These are phyloP conservation scores for Augochlorella aurata DNA, from an alignment of 2,888 invertebrate species.

Conservation along the genomic window DNA sequence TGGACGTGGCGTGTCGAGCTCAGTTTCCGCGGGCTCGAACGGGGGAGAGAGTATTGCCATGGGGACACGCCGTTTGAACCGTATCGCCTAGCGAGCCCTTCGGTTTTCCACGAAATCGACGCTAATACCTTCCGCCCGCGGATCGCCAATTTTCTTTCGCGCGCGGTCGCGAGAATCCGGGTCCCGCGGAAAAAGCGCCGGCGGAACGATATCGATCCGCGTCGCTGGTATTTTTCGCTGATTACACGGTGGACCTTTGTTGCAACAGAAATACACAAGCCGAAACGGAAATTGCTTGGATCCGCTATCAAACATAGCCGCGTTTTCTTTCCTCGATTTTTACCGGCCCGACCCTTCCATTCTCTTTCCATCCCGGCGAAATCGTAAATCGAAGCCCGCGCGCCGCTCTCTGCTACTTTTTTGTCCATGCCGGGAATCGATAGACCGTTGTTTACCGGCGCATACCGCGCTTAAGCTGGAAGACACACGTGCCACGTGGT, in stretches of 20 bases:
- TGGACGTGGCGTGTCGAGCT: constrained; percentile 34
- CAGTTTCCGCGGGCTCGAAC: constrained; percentile 24
- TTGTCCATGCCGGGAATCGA: constrained; percentile 19
- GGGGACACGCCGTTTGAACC: constrained; percentile 6
- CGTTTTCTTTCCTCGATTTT: not conserved
- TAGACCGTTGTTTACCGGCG: constrained; percentile 19
- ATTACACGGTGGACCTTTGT: not conserved
- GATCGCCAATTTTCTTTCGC: constrained; percentile 5
- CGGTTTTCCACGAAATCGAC: constrained; percentile 8
- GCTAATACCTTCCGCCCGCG: not conserved
- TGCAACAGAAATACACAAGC: not conserved
- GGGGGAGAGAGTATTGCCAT: constrained; percentile 13
- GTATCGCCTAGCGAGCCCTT: not conserved
- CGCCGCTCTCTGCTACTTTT: not conserved
- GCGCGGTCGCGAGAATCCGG: not conserved
- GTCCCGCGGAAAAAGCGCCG: not conserved
- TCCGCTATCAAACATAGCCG: constrained; percentile 15
- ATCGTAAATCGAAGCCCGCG: constrained; percentile 17
- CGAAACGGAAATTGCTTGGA: constrained; percentile 2
- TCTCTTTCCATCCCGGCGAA: not conserved
- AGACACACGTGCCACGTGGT: not conserved
- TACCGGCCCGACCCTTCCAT: not conserved
- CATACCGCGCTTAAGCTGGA: constrained; percentile 20
- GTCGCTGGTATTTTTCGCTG: not conserved
- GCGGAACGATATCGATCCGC: not conserved